Evolutionary conservation across 2,113 vertebrate genomes (phyloP).

Genomic region (Melanostigma gelatinosum): DNA sequence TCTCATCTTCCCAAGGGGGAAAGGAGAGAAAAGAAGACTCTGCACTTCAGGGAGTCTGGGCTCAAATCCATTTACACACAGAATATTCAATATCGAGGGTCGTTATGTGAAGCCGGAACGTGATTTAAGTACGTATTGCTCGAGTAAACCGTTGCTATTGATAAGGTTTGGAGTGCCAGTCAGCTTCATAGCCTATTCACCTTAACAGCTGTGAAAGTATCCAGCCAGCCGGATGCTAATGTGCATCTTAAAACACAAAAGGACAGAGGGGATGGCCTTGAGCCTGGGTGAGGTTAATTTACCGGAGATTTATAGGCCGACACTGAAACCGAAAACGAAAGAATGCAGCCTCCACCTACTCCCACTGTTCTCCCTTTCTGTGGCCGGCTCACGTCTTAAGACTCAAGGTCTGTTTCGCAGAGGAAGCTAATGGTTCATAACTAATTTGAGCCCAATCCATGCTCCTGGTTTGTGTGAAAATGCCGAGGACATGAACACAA

Average conservation of each 20-base stretch:
- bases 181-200: conserved; percentile 54
- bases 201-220: conserved; percentile 57
- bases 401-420: conserved; percentile 29
- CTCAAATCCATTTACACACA: conserved; percentile 25
- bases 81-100: neutral
- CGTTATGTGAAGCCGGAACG: neutral
- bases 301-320: conserved; percentile 73
- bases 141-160: neutral
- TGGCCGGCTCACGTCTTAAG: conserved; percentile 53
- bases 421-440: conserved; percentile 60
- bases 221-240: conserved; percentile 65
- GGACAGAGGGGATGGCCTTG: conserved; percentile 39
- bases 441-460: conserved; percentile 57
- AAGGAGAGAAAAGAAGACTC: conserved; percentile 2
- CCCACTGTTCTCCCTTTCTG: conserved; percentile 49
- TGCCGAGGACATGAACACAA: neutral
- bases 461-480: conserved; percentile 51
- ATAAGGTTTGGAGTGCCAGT: neutral
- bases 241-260: conserved; percentile 73
- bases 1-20: conserved; percentile 34
- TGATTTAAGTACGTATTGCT: neutral
- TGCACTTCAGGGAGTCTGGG: neutral
- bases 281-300: conserved; percentile 71
- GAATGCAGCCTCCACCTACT: conserved; percentile 53
- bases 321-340: conserved; percentile 37